Base-by-base conservation (phyloP, 2,113 vertebrate species). In the Lutjanus erythropterus region DNA sequence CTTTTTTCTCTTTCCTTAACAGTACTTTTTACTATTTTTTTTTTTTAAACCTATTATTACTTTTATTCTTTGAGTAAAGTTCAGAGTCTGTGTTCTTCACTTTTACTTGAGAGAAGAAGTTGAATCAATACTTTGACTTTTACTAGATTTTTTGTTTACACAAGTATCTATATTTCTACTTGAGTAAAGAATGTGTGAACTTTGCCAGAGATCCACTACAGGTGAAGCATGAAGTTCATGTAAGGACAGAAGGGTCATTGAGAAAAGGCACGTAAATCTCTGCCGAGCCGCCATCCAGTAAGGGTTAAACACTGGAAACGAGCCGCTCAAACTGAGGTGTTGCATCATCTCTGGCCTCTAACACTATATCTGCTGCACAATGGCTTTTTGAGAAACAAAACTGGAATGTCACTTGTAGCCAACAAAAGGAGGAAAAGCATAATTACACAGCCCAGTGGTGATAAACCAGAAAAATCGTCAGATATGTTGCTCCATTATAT, bases 291-390 rank as follows among this genome's bases (percentile, higher is more conserved):
- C 46, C 27, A 6, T 55, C 67, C 52, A 50, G 33, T 2, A 14
- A 74, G 80, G 72, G 66, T 71, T 85, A 85, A 75, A 71, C 41
- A 59, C 31, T 74, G 58, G 44, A 80, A 71, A 27, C 2, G 21
- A 67, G 67, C 41, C 58, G 46, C 44, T 19, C 78, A 71, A 84
- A 72, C 62, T 10, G 21, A 60, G 52, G 31, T n/a, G 70, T 91
- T 91, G 86, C 89, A 69, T 89, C 91, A 92, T 88, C 67, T 35
- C 46, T 87, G 88, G 82, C 88, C 90, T 88, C 75, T 89, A 76
- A 84, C 78, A 83, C 84, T 83, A 84, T 81, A 83, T 83, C 60
- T 73, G 82, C 85, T 39, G 64, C 77, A 88, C 86, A 91, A 89
- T 66, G 70, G 71, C 74, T 78, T 85, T 86, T 85, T 80, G 75